Evolutionary conservation across 2,888 invertebrate genomes (phyloP).

Genomic region (Dryocosmus kuriphilus): DNA sequence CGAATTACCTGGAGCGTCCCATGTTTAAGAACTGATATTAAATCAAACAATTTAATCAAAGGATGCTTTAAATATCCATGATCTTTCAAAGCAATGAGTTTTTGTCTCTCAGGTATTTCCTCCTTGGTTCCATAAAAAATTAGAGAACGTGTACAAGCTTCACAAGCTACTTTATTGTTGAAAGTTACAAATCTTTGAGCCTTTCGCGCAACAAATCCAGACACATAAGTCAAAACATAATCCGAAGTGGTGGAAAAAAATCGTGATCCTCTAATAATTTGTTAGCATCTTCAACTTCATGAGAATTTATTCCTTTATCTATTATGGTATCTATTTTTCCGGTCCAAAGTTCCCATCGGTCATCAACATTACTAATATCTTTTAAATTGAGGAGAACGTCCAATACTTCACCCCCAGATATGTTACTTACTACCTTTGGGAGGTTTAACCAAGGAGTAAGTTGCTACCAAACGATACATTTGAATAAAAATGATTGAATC

Average conservation of each 20-base stretch:
- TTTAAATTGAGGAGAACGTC: constrained; percentile 4
- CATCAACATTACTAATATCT: constrained; percentile 21
- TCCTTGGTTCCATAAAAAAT: too few species aligned
- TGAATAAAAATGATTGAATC: constrained; percentile 15
- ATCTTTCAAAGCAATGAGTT: too few species aligned
- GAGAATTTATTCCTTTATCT: neutral
- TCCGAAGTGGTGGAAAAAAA: neutral
- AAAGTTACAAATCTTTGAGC: too few species aligned
- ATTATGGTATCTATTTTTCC: neutral
- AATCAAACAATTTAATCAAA: too few species aligned
- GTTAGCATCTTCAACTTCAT: neutral
- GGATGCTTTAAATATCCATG: too few species aligned
- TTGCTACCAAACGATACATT: constrained; percentile 24
- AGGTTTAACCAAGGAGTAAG: constrained; percentile 23
- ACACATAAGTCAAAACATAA: neutral
- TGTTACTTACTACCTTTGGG: constrained; percentile 31
- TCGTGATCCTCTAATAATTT: neutral
- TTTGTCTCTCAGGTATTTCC: too few species aligned
- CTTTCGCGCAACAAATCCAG: too few species aligned
- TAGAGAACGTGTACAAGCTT: too few species aligned
- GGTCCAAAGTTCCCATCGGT: neutral
- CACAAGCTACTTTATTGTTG: too few species aligned
- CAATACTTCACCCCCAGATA: constrained; percentile 26
- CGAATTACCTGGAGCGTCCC: neutral
- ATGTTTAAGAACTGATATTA: too few species aligned